Evolutionary conservation across 2,797 vertebrate genomes (phyloP).

Genomic region (Lemur catta): DNA sequence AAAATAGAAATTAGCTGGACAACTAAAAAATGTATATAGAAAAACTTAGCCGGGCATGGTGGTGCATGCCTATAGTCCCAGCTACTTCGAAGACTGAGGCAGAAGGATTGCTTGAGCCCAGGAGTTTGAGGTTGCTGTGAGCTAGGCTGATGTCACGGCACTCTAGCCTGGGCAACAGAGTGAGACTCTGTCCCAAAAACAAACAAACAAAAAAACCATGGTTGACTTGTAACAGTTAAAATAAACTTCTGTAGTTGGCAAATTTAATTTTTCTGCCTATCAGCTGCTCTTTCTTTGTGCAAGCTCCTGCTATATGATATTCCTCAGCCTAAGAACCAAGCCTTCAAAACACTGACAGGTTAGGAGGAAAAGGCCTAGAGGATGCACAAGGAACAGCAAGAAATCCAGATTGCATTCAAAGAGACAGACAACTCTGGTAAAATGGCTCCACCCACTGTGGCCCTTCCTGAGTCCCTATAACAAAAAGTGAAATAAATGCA

Average conservation of each 20-base stretch:
- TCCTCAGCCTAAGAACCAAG: slow-evolving; percentile 7
- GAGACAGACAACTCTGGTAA: slow-evolving; percentile 44
- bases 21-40: no score
- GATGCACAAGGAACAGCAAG: slow-evolving; percentile 18
- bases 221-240: slow-evolving; percentile 14
- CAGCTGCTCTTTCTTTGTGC: background rate
- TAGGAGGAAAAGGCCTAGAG: slow-evolving; percentile 27
- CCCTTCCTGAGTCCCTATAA: slow-evolving; percentile 26
- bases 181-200: no score
- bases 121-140: no score
- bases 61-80: no score
- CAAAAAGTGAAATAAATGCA: background rate
- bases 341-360: background rate
- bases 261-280: slow-evolving; percentile 9
- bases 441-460: slow-evolving; percentile 31
- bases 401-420: slow-evolving; percentile 43
- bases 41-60: no score
- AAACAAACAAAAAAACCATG: background rate
- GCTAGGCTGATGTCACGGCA: no score
- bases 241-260: background rate
- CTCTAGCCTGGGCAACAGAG: no score
- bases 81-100: no score
- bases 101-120: no score
- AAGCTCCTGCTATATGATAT: background rate
- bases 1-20: no score